phyloP scores from a whole-genome alignment of 2,797 vertebrate genomes.

The Petrocephalus sullivani region DNA sequence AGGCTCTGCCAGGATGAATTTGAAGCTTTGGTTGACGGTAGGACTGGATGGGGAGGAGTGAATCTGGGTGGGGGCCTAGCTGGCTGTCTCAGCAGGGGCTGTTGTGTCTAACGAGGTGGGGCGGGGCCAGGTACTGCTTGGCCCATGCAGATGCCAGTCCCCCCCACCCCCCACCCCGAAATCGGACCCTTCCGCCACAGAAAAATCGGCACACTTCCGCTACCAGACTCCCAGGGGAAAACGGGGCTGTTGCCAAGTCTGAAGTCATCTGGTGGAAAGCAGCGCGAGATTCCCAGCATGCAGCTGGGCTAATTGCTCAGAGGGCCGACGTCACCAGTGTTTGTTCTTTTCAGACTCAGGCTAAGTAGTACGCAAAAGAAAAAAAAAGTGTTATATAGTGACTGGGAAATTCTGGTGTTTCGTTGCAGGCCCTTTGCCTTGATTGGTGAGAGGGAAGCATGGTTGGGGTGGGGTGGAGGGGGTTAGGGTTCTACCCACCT shows the following conservation, averaged over 20 bases:
- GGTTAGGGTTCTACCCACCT: conserved; percentile 57
- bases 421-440: neutral
- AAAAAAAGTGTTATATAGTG: neutral
- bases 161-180: neutral
- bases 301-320: conserved; percentile 27
- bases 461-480: no score
- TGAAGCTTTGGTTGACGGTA: neutral
- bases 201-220: neutral
- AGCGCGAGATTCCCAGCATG: conserved; percentile 31
- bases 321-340: conserved; percentile 34
- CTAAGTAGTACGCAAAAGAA: no score
- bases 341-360: conserved; percentile 31
- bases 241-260: neutral
- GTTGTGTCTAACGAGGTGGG: neutral
- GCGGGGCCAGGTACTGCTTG: neutral
- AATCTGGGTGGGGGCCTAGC: neutral
- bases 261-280: conserved; percentile 31
- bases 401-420: no score
- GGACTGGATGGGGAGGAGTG: neutral
- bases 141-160: neutral
- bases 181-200: neutral
- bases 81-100: neutral
- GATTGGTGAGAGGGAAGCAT: neutral
- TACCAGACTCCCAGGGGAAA: neutral
- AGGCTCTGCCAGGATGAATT: neutral